phyloP scores from a whole-genome alignment of 2,888 invertebrate species.

The Hyppa rectilinea region DNA sequence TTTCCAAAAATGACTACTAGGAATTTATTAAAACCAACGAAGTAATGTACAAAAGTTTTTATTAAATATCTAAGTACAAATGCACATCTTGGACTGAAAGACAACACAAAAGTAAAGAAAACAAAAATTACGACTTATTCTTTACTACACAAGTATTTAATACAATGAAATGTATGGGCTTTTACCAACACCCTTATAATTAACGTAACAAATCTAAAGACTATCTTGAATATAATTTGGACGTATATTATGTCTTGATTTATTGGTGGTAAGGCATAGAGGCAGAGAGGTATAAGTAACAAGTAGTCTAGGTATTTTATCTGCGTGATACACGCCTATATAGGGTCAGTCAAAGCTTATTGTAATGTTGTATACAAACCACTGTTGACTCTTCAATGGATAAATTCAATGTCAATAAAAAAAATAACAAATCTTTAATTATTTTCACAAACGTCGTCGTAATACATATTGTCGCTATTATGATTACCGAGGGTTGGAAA shows the following conservation, averaged over 20 bases:
- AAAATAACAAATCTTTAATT: constrained; percentile 6
- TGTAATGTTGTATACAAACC: constrained; percentile 1
- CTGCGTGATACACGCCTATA: neutral
- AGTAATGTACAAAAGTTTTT: constrained; percentile 57
- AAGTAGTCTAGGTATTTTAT: neutral
- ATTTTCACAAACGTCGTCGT: constrained; percentile 6
- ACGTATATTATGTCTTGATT: neutral
- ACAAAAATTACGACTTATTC: constrained; percentile 36
- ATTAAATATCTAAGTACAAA: constrained; percentile 64
- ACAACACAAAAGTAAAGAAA: constrained; percentile 40
- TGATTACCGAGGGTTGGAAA: constrained; percentile 34
- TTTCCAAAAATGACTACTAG: neutral
- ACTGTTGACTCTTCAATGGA: neutral
- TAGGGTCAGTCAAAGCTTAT: neutral
- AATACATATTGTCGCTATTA: constrained; percentile 10
- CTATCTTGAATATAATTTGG: neutral
- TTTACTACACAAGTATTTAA: constrained; percentile 52
- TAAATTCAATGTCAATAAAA: neutral
- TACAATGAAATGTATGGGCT: constrained; percentile 28
- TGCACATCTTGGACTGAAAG: constrained; percentile 44
- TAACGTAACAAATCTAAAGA: constrained; percentile 8
- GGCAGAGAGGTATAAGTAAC: neutral
- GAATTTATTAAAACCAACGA: constrained; percentile 25
- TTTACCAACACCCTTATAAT: constrained; percentile 40
- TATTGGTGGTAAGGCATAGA: neutral